Conservation (phyloP, 2,113 vertebrate species). For the Hippoglossus stenolepis region DNA sequence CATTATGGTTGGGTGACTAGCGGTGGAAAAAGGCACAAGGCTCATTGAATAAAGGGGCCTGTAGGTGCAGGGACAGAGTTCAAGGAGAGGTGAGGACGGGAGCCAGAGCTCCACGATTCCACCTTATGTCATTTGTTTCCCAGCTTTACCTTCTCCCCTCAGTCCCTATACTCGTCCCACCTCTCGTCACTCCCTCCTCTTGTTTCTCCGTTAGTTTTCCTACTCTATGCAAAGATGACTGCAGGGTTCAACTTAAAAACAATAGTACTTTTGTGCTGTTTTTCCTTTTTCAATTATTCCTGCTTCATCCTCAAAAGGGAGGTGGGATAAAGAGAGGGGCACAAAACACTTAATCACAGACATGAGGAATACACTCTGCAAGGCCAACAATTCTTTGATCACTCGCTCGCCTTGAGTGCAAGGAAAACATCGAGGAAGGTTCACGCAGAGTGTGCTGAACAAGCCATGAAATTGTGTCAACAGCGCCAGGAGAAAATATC, state of each 20-base stretch:
- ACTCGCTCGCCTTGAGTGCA: constrained; percentile 32
- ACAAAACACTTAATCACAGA: constrained; percentile 37
- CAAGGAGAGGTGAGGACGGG: constrained; percentile 60
- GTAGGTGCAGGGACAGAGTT: constrained; percentile 57
- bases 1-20: constrained; percentile 53
- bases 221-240: background rate
- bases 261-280: constrained; percentile 11
- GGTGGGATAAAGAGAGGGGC: background rate
- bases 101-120: constrained; percentile 11
- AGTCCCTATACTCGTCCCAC: background rate
- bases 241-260: constrained; percentile 22
- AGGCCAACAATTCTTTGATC: constrained; percentile 57
- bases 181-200: constrained; percentile 4
- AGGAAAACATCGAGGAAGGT: constrained; percentile 31
- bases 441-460: constrained; percentile 30
- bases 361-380: constrained; percentile 5
- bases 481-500: background rate
- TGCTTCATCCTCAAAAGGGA: constrained; percentile 29
- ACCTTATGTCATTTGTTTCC: constrained; percentile 11
- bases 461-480: background rate
- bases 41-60: constrained; percentile 44
- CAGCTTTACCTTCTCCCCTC: background rate
- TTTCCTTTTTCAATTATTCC: constrained; percentile 35
- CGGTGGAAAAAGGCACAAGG: constrained; percentile 44
- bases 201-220: background rate